Percentiles rank a stretch among this genome's conserved stretches.
phyloP scores from a whole-genome alignment of 2,888 invertebrate species.

The Caenorhabditis afra region DNA sequence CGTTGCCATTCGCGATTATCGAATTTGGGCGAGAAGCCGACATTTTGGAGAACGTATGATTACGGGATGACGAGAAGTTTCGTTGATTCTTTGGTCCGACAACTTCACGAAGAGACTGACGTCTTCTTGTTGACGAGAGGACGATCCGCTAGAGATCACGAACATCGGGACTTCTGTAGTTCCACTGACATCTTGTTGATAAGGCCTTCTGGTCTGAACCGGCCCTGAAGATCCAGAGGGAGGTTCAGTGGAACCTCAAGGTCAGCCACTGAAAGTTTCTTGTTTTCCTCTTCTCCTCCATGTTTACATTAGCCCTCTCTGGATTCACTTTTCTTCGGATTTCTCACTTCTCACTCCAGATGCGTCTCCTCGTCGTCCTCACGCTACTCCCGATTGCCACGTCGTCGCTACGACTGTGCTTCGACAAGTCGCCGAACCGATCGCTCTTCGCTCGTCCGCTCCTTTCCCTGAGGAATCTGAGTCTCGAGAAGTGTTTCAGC shows the following conservation, averaged over 20 bases:
- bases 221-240: neutral
- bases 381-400: slow-evolving; percentile 10
- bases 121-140: no score
- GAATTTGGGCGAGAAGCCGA: no score
- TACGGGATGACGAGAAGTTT: no score
- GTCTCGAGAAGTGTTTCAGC: slow-evolving; percentile 47
- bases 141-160: no score
- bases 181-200: neutral
- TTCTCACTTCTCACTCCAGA: neutral
- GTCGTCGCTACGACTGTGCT: slow-evolving; percentile 44
- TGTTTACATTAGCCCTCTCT: neutral
- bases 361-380: slow-evolving; percentile 24
- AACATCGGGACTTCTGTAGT: neutral
- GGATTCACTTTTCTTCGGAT: neutral
- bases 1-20: no score
- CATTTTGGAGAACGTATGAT: no score
- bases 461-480: slow-evolving; percentile 40
- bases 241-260: slow-evolving; percentile 38
- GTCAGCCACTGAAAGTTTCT: slow-evolving; percentile 24
- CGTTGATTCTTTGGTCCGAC: no score
- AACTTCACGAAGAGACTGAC: no score
- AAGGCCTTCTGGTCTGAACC: neutral
- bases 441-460: slow-evolving; percentile 50
- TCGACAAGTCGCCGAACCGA: slow-evolving; percentile 39
- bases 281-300: slow-evolving; percentile 15